These are phyloP conservation scores for Rafetus swinhoei DNA, from an alignment of 2,113 vertebrate species.

Conservation along the genomic window DNA sequence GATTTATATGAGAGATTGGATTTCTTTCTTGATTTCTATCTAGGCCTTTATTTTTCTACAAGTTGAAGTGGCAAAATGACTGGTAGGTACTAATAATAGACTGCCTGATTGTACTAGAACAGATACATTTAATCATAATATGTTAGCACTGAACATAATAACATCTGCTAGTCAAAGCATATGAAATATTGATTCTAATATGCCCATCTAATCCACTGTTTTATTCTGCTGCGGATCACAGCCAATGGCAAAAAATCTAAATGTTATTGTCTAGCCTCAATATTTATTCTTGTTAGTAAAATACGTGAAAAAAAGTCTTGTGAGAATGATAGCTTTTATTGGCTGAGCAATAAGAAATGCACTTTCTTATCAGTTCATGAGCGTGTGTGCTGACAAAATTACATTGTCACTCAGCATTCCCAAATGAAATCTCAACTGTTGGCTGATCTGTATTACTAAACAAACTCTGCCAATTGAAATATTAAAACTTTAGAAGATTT, in stretches of 20 bases:
- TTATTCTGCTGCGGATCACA: not conserved
- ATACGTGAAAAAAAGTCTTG: not conserved
- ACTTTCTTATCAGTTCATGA: not conserved
- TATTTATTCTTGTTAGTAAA: conserved; percentile 28
- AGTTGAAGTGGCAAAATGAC: not conserved
- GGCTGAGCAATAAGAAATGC: not conserved
- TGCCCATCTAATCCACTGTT: not conserved
- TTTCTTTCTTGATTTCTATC: not conserved
- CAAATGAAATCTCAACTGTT: conserved; percentile 1
- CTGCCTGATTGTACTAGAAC: not conserved
- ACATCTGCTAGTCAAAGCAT: not conserved
- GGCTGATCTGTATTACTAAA: not conserved
- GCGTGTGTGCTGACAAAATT: not conserved
- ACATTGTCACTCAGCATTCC: not conserved
- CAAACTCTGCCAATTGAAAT: not conserved
- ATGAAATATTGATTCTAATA: not conserved
- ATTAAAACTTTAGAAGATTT: not conserved
- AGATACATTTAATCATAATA: not conserved
- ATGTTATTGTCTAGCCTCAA: not conserved
- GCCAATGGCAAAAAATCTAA: not conserved
- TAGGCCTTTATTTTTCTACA: not conserved
- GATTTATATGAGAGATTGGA: not conserved
- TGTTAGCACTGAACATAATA: not conserved
- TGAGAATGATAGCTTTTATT: not conserved
- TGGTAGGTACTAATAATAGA: not conserved